phyloP scores from a whole-genome alignment of 2,888 invertebrate genomes.

The Epistrophella euchroma region DNA sequence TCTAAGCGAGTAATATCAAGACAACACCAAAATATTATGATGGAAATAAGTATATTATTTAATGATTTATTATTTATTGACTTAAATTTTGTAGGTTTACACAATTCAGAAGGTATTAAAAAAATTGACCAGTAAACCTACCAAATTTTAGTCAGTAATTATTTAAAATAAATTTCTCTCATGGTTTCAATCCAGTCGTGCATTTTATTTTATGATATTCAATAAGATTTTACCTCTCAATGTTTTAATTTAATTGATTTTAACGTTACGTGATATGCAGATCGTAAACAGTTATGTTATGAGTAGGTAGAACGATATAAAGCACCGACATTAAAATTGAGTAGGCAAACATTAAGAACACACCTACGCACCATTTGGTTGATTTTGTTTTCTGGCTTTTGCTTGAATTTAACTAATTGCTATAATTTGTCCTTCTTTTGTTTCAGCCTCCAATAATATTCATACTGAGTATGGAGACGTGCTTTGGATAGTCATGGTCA shows the following conservation, averaged over 20 bases:
- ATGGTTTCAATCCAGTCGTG: too few relatives aligned
- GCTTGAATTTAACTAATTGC: slow-evolving; percentile 36
- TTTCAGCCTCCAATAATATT: neutral
- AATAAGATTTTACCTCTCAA: neutral
- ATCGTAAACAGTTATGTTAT: slow-evolving; percentile 7
- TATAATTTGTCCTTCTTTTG: slow-evolving; percentile 37
- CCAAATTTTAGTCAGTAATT: too few relatives aligned
- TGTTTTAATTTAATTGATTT: slow-evolving; percentile 10
- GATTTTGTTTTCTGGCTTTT: slow-evolving; percentile 23
- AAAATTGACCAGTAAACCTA: too few relatives aligned
- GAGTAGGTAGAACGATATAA: neutral
- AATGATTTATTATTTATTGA: too few relatives aligned
- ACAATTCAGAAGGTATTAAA: too few relatives aligned
- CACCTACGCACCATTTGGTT: neutral
- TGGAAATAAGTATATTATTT: too few relatives aligned
- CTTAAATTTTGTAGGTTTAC: too few relatives aligned
- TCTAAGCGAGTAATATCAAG: too few relatives aligned
- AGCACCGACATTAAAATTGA: slow-evolving; percentile 23
- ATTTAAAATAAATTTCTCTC: too few relatives aligned
- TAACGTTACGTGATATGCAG: slow-evolving; percentile 12
- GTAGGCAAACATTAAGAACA: slow-evolving; percentile 22
- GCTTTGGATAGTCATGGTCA: neutral
- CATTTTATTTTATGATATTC: too few relatives aligned
- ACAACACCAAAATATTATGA: too few relatives aligned
- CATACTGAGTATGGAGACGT: slow-evolving; percentile 1